A percentile compares a stretch with the other conserved stretches of the same genome.
phyloP scores from a whole-genome alignment of 2,888 invertebrate genomes.

The Phytoseiulus persimilis region DNA sequence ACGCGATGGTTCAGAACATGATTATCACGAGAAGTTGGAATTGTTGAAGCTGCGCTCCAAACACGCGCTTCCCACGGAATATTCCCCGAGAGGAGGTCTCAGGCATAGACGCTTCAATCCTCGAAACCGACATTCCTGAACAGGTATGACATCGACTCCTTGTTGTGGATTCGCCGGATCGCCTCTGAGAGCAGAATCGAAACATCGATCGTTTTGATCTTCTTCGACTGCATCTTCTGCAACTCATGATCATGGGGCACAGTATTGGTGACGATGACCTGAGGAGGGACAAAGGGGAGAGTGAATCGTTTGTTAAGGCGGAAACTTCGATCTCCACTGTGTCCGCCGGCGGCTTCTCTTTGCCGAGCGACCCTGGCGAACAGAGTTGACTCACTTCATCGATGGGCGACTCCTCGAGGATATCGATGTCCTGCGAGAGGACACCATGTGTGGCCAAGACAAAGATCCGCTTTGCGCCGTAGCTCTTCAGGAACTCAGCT shows the following conservation, averaged over 20 bases:
- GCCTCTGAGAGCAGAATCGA: conserved; percentile 92
- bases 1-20: too few species aligned
- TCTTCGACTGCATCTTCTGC: conserved; percentile 97
- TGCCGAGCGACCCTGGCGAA: too few species aligned
- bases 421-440: conserved; percentile 84
- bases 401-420: conserved; percentile 91
- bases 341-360: too few species aligned
- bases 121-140: conserved; percentile 95
- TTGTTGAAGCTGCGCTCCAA: too few species aligned
- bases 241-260: conserved; percentile 79
- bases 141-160: conserved; percentile 97
- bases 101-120: conserved; percentile 59
- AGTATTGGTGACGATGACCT: conserved; percentile 99
- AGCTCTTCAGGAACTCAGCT: conserved; percentile 88
- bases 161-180: conserved; percentile 94
- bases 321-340: too few species aligned
- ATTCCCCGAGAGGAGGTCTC: neutral
- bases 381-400: conserved; percentile 72
- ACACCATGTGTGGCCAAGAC: conserved; percentile 95
- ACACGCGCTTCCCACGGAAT: too few species aligned
- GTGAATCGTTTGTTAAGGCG: too few species aligned
- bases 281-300: too few species aligned
- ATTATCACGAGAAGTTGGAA: too few species aligned
- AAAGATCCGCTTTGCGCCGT: conserved; percentile 96
- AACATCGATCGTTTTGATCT: conserved; percentile 98